phyloP scores from a whole-genome alignment of 2,888 invertebrate genomes.

The Polymixis lichenea region DNA sequence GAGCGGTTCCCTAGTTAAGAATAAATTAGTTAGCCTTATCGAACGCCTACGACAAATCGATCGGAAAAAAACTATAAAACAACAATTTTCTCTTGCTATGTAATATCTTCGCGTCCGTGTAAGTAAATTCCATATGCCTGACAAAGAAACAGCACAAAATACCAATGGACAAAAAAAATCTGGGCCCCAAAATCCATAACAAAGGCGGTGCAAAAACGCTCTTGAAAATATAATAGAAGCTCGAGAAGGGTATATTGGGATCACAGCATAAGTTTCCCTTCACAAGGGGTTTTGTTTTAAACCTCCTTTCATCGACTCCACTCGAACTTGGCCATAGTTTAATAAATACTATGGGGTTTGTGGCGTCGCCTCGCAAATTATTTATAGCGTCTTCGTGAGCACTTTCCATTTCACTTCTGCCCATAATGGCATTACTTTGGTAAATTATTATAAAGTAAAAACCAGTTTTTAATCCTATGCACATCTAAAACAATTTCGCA shows the following conservation, averaged over 20 bases:
- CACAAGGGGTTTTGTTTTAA: conserved; percentile 75
- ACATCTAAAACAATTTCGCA: conserved; percentile 54
- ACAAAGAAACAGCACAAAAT: conserved; percentile 32
- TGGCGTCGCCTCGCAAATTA: conserved; percentile 68
- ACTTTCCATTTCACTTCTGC: conserved; percentile 53
- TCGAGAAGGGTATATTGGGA: conserved; percentile 71
- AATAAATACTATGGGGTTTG: conserved; percentile 75
- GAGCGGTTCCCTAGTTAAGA: background rate
- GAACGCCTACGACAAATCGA: background rate
- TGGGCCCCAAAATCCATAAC: conserved; percentile 41
- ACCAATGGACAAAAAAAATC: conserved; percentile 46
- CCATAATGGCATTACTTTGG: conserved; percentile 55
- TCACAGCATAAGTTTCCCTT: conserved; percentile 76
- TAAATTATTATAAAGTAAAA: conserved; percentile 45
- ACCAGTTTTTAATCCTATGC: conserved; percentile 40
- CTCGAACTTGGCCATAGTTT: conserved; percentile 66
- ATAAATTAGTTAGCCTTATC: background rate
- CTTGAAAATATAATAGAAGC: conserved; percentile 70
- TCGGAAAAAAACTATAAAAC: background rate
- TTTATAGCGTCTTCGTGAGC: conserved; percentile 67
- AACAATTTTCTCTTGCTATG: background rate
- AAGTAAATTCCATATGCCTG: background rate
- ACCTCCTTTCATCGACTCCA: conserved; percentile 70
- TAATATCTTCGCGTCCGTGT: background rate
- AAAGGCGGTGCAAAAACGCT: conserved; percentile 50